Conservation (phyloP, 2,888 invertebrate species). For the Caprella mutica region DNA sequence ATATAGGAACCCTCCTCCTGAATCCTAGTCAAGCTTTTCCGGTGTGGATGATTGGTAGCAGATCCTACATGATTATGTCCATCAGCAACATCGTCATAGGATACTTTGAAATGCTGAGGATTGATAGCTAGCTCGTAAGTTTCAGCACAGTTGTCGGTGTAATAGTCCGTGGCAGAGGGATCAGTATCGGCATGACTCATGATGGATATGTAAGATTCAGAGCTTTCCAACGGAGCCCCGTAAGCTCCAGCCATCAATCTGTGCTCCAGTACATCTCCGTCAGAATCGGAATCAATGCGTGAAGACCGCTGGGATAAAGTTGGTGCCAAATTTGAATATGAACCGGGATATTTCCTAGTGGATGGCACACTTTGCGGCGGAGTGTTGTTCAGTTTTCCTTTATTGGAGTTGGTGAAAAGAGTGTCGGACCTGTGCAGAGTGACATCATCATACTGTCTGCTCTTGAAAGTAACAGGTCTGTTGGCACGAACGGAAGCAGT, state of each 20-base stretch:
- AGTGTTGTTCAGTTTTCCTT: background rate
- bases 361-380: background rate
- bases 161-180: conserved; percentile 25
- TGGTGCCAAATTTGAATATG: no score
- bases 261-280: conserved; percentile 25
- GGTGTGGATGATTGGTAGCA: background rate
- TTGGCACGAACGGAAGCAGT: background rate
- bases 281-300: conserved; percentile 27
- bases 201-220: conserved; percentile 28
- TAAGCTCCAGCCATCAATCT: conserved; percentile 22
- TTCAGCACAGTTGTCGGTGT: conserved; percentile 21
- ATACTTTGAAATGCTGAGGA: conserved; percentile 18
- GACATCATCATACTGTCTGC: conserved; percentile 4
- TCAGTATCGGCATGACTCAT: conserved; percentile 20
- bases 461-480: background rate
- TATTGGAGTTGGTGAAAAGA: conserved; percentile 26
- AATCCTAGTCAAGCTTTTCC: conserved; percentile 4
- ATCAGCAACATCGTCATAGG: conserved; percentile 6
- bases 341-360: background rate
- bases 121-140: conserved; percentile 9
- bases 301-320: background rate
- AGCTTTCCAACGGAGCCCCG: conserved; percentile 30
- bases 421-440: conserved; percentile 20
- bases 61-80: no score
- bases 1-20: background rate